Conservation (phyloP, 2,888 invertebrate genomes). For the Eilema caniola region DNA sequence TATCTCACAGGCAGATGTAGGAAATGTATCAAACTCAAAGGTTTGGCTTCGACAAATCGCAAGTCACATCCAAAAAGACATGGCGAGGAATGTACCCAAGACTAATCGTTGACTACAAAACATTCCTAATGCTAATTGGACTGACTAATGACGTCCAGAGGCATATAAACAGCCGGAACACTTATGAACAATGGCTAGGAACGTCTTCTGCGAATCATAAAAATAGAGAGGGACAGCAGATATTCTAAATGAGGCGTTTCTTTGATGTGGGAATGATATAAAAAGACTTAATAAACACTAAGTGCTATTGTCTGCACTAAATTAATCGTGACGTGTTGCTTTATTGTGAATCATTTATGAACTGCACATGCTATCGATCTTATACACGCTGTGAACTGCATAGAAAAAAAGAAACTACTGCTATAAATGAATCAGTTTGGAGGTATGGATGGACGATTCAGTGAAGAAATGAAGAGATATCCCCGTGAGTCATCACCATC, state of each 20-base stretch:
- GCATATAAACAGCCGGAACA: slow-evolving; percentile 59
- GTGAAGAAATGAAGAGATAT: background rate
- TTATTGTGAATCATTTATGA: background rate
- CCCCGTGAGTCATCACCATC: too few species aligned
- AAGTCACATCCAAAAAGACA: slow-evolving; percentile 45
- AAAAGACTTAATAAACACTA: slow-evolving; percentile 10
- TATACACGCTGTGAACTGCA: background rate
- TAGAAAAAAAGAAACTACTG: background rate
- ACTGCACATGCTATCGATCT: slow-evolving; percentile 4
- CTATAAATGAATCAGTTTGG: background rate
- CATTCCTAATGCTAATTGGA: slow-evolving; percentile 67
- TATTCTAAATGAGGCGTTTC: slow-evolving; percentile 20
- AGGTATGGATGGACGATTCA: background rate
- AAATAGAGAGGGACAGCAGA: slow-evolving; percentile 15
- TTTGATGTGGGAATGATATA: slow-evolving; percentile 28
- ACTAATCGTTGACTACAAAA: slow-evolving; percentile 58
- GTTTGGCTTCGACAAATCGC: slow-evolving; percentile 51
- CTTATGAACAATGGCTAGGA: slow-evolving; percentile 57
- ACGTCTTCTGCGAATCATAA: slow-evolving; percentile 41
- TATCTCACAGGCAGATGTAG: slow-evolving; percentile 38
- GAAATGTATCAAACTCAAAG: slow-evolving; percentile 45
- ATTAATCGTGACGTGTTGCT: slow-evolving; percentile 4
- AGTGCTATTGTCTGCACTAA: slow-evolving; percentile 12
- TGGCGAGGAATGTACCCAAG: slow-evolving; percentile 40
- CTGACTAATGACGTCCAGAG: slow-evolving; percentile 56